Evolutionary conservation across 92 coral and sea anemone genomes (phyloP).

Genomic region (Pocillopora meandrina): DNA sequence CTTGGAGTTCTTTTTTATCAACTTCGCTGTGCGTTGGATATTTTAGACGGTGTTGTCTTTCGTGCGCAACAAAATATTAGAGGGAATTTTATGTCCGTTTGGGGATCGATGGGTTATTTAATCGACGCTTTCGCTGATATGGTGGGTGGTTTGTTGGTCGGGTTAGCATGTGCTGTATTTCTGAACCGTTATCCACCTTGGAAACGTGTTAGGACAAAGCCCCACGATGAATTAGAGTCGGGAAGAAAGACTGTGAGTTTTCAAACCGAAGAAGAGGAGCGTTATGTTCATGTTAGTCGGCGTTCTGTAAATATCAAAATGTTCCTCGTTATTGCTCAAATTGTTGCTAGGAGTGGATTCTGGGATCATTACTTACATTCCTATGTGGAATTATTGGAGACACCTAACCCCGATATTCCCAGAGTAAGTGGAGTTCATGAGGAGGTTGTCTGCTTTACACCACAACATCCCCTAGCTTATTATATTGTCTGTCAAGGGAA

Average conservation of each 20-base stretch:
- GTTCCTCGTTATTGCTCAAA: slow-evolving; percentile 65
- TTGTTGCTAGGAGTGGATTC: slow-evolving; percentile 69
- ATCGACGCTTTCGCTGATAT: slow-evolving; percentile 87
- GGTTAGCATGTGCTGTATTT: slow-evolving; percentile 71
- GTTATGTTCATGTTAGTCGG: slow-evolving; percentile 64
- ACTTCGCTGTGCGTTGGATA: slow-evolving; percentile 79
- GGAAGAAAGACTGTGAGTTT: slow-evolving; percentile 54
- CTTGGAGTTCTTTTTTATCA: slow-evolving; percentile 75
- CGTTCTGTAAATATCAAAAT: slow-evolving; percentile 72
- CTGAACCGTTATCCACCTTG: slow-evolving; percentile 78
- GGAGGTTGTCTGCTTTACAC: background rate
- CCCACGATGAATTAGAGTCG: slow-evolving; percentile 66
- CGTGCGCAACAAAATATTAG: slow-evolving; percentile 83
- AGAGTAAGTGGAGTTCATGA: slow-evolving; percentile 55
- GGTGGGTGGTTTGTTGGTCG: slow-evolving; percentile 77
- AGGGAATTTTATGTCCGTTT: slow-evolving; percentile 73
- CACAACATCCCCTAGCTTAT: background rate
- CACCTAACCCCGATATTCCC: slow-evolving; percentile 65
- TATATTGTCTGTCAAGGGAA: too few relatives aligned
- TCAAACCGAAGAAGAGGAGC: slow-evolving; percentile 50
- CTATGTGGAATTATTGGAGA: slow-evolving; percentile 81
- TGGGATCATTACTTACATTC: slow-evolving; percentile 84
- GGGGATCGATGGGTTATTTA: slow-evolving; percentile 89
- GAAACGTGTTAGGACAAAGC: slow-evolving; percentile 58
- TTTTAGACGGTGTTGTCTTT: slow-evolving; percentile 87